Evolutionary conservation across 2,797 vertebrate species (phyloP).

Genomic region (Enteromius paludinosus): DNA sequence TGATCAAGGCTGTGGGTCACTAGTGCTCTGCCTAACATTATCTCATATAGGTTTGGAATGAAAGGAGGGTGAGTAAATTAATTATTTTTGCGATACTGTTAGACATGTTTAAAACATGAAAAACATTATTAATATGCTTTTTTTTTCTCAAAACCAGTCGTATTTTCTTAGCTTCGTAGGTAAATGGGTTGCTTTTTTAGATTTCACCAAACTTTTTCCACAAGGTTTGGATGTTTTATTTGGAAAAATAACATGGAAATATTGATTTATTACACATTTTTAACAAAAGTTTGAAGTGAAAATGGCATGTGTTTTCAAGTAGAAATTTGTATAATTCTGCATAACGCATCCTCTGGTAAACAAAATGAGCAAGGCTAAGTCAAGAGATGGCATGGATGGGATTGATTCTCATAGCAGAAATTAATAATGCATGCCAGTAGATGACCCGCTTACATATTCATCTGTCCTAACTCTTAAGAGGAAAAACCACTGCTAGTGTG

Average conservation of each 20-base stretch:
- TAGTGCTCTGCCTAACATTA: neutral
- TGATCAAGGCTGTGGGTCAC: neutral
- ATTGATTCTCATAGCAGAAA: neutral
- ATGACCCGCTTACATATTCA: neutral
- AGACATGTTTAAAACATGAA: neutral
- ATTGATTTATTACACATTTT: neutral
- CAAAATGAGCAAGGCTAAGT: too few species aligned
- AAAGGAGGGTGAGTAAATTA: neutral
- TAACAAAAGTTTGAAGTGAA: neutral
- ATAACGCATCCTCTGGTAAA: neutral
- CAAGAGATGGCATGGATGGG: neutral
- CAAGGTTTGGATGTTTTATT: neutral
- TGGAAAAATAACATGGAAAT: neutral
- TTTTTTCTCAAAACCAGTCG: neutral
- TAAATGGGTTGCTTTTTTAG: neutral
- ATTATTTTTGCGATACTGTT: neutral
- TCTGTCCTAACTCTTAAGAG: neutral
- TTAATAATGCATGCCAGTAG: slow-evolving; percentile 4
- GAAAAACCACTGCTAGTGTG: neutral
- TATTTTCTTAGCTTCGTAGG: neutral
- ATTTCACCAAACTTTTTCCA: neutral
- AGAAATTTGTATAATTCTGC: neutral
- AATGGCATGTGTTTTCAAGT: neutral
- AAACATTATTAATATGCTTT: neutral
- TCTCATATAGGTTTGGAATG: neutral